Conservation (phyloP, 1,140 invertebrate genomes). For the Sminthurides bifidus region DNA sequence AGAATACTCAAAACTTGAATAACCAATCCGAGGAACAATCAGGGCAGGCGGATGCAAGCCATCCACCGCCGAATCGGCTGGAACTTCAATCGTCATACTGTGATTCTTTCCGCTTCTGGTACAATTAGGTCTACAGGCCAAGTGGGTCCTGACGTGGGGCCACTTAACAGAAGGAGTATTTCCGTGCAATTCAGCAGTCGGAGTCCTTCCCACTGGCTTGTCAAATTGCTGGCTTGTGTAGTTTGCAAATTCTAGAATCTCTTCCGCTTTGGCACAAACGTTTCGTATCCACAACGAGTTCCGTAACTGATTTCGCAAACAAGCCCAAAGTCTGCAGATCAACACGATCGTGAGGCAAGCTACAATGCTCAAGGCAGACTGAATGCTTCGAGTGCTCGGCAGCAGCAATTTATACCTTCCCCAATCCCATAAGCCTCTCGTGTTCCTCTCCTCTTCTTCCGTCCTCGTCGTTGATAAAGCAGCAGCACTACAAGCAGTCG, state of each 20-base stretch:
- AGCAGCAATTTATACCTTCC: too few species aligned
- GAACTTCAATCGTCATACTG: constrained; percentile 23
- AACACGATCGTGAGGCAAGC: constrained; percentile 12
- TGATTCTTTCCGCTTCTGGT: background rate
- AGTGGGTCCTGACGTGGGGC: background rate
- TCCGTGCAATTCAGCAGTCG: background rate
- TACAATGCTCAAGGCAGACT: constrained; percentile 15
- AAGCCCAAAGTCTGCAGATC: constrained; percentile 10
- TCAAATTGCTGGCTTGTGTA: background rate
- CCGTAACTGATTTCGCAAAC: constrained; percentile 3
- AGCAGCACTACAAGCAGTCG: too few species aligned
- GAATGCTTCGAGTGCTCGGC: too few species aligned
- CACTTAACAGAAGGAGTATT: background rate
- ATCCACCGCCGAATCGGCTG: background rate
- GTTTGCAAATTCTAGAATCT: background rate
- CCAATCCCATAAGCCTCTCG: too few species aligned
- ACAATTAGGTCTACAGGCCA: too few species aligned
- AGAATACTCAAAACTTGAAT: constrained; percentile 5
- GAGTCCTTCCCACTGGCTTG: background rate
- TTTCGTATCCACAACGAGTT: constrained; percentile 11
- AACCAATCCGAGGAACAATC: constrained; percentile 13
- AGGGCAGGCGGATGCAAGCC: background rate
- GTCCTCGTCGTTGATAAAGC: too few species aligned
- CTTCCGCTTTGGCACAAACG: background rate
- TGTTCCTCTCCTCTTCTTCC: too few species aligned